phyloP scores from a whole-genome alignment of 2,888 invertebrate species.

The Drosophila aldrichi region DNA sequence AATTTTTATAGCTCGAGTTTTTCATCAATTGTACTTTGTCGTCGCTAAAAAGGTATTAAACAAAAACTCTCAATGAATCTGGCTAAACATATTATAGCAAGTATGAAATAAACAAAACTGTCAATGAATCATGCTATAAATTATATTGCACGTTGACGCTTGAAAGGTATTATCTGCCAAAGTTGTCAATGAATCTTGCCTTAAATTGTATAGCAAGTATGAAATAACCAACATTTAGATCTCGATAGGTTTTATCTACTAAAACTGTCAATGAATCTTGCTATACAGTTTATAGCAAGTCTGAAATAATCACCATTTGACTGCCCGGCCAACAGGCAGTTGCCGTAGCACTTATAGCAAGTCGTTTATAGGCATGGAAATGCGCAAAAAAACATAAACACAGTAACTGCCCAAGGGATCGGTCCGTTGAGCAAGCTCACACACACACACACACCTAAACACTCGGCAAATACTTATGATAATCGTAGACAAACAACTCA shows the following conservation, averaged over 20 bases:
- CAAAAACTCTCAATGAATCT: background rate
- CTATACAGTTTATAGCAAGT: conserved; percentile 22
- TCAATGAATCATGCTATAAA: no score
- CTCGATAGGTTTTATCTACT: background rate
- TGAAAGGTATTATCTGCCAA: background rate
- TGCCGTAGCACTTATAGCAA: conserved; percentile 20
- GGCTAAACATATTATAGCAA: conserved; percentile 23
- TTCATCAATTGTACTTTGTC: background rate
- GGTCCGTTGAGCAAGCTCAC: conserved; percentile 20
- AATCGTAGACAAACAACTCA: conserved; percentile 25
- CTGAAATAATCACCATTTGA: background rate
- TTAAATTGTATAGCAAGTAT: no score
- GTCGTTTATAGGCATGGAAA: background rate
- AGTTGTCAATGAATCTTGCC: background rate
- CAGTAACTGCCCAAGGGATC: conserved; percentile 18
- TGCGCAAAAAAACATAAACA: conserved; percentile 5
- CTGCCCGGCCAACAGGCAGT: no score
- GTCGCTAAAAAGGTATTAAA: background rate
- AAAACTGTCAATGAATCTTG: background rate
- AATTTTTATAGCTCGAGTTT: background rate
- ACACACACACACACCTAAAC: background rate
- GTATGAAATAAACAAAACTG: background rate
- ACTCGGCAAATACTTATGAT: conserved; percentile 18
- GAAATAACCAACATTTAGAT: no score
- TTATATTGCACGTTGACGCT: background rate